These are phyloP conservation scores for Scrobipalpa costella DNA, from an alignment of 2,888 invertebrate genomes.

Conservation along the genomic window DNA sequence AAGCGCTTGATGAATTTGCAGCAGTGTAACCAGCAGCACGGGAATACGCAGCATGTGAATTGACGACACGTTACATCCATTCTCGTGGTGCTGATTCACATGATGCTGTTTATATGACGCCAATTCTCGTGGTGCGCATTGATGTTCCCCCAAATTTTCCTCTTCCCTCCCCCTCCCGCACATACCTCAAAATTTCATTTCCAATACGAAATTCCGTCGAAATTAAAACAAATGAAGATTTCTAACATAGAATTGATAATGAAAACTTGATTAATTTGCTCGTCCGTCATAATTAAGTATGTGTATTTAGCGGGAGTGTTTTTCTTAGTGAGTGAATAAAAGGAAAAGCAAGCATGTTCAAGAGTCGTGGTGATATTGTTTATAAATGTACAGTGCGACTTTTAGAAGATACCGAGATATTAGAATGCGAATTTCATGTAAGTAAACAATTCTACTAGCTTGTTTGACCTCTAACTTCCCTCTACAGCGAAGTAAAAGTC, in stretches of 20 bases:
- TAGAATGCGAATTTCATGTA: constrained; percentile 94
- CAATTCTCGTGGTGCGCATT: no score
- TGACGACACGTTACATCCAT: no score
- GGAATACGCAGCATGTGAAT: no score
- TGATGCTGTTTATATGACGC: no score
- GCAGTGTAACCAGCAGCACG: no score
- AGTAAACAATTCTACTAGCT: constrained; percentile 43
- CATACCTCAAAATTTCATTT: constrained; percentile 28
- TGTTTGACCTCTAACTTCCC: background rate
- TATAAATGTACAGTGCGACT: constrained; percentile 94
- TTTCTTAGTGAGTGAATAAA: constrained; percentile 21
- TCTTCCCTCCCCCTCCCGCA: constrained; percentile 42
- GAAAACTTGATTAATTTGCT: constrained; percentile 38
- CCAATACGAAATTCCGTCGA: constrained; percentile 37
- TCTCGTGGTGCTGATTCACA: no score
- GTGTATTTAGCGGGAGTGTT: constrained; percentile 36
- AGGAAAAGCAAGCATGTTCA: constrained; percentile 72
- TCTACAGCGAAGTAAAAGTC: no score
- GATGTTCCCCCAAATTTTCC: constrained; percentile 22
- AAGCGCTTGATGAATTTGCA: no score
- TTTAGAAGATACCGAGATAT: constrained; percentile 93
- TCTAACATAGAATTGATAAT: constrained; percentile 35
- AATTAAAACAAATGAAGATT: constrained; percentile 53
- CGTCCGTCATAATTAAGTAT: constrained; percentile 39
- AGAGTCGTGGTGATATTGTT: constrained; percentile 88